Evolutionary conservation across 2,888 invertebrate genomes (phyloP).

Genomic region (Ectemnius lituratus): DNA sequence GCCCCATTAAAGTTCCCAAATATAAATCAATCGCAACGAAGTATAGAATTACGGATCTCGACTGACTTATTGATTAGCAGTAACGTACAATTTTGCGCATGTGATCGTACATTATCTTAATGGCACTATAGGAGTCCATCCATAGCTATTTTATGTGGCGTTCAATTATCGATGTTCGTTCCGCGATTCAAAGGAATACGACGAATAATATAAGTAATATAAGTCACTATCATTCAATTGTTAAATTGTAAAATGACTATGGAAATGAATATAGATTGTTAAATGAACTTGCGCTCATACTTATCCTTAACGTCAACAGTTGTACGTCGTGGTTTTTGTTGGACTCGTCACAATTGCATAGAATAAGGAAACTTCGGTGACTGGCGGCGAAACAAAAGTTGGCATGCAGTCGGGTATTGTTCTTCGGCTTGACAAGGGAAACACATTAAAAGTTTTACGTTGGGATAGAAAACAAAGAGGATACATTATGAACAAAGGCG

Average conservation of each 20-base stretch:
- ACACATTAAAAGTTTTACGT: too few relatives aligned
- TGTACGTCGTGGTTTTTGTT: too few relatives aligned
- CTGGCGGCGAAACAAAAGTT: too few relatives aligned
- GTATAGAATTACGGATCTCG: slow-evolving; percentile 25
- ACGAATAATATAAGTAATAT: slow-evolving; percentile 6
- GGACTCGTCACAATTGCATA: too few relatives aligned
- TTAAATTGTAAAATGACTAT: slow-evolving; percentile 52
- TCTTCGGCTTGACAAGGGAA: too few relatives aligned
- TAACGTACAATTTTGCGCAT: slow-evolving; percentile 12
- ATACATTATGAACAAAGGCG: too few relatives aligned
- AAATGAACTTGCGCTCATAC: slow-evolving; percentile 21
- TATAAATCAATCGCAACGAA: slow-evolving; percentile 39
- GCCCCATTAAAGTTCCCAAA: too few relatives aligned
- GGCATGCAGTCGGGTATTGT: too few relatives aligned
- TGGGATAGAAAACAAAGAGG: too few relatives aligned
- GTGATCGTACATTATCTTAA: slow-evolving; percentile 9
- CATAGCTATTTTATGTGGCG: slow-evolving; percentile 41
- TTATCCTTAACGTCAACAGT: slow-evolving; percentile 1
- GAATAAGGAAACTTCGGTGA: too few relatives aligned
- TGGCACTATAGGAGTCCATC: slow-evolving; percentile 55
- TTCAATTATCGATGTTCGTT: slow-evolving; percentile 32
- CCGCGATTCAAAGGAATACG: slow-evolving; percentile 41
- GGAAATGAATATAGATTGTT: slow-evolving; percentile 50
- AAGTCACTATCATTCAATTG: slow-evolving; percentile 38
- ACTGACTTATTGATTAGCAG: slow-evolving; percentile 42